Conservation (phyloP, 2,113 vertebrate genomes). For the Potamarius usumacintae region DNA sequence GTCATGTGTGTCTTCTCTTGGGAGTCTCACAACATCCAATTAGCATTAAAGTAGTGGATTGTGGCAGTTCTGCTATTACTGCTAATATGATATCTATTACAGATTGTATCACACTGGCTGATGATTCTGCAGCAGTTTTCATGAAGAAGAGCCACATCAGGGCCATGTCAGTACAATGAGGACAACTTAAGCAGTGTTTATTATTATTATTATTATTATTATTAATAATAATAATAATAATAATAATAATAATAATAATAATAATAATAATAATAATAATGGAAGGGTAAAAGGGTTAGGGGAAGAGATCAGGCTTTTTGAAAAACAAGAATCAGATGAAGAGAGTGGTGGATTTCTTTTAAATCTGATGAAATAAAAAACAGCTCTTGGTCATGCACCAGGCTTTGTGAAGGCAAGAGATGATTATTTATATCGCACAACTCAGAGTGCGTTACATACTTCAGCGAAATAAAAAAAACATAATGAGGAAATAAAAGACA, state of each 20-base stretch:
- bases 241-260: background rate
- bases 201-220: no score
- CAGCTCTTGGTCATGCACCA: no score
- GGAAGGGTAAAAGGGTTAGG: background rate
- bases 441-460: no score
- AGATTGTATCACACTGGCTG: constrained; percentile 7
- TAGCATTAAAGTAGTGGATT: constrained; percentile 58
- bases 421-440: no score
- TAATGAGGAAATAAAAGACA: background rate
- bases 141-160: background rate
- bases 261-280: no score
- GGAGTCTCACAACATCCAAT: constrained; percentile 43
- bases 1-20: background rate
- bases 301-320: background rate
- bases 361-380: no score
- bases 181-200: background rate
- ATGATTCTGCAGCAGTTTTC: background rate
- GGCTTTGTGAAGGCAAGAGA: no score
- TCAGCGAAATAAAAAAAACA: background rate
- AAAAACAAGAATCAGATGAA: no score
- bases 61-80: constrained; percentile 26
- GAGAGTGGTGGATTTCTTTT: no score
- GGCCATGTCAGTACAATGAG: background rate
- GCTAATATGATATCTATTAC: constrained; percentile 18
- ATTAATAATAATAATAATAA: no score